These are phyloP conservation scores for Volucella zonaria DNA, from an alignment of 2,888 invertebrate species.

Conservation along the genomic window DNA sequence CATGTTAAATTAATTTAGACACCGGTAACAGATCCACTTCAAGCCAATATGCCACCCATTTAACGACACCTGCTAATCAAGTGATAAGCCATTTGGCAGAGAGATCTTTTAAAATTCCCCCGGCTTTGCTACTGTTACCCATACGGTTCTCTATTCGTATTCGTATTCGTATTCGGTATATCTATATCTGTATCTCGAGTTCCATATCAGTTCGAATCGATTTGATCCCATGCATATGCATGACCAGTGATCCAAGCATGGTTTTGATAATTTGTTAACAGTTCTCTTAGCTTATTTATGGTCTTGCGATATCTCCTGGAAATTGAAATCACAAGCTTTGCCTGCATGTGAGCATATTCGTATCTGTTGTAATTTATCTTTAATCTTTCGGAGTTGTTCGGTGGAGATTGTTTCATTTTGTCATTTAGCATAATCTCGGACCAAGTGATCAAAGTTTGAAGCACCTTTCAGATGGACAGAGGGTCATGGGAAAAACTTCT, in stretches of 20 bases:
- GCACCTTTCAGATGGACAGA: constrained; percentile 10
- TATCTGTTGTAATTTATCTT: constrained; percentile 34
- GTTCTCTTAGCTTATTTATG: constrained; percentile 48
- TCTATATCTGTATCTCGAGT: constrained; percentile 20
- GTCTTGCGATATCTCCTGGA: constrained; percentile 43
- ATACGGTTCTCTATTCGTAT: not conserved
- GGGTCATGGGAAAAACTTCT: constrained; percentile 59
- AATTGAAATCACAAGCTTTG: constrained; percentile 48
- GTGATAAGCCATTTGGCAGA: constrained; percentile 30
- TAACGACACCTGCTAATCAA: constrained; percentile 54
- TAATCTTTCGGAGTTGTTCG: not conserved
- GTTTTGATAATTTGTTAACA: constrained; percentile 58
- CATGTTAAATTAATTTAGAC: constrained; percentile 41
- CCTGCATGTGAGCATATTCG: constrained; percentile 47
- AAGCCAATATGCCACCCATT: constrained; percentile 33
- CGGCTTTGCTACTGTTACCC: constrained; percentile 27
- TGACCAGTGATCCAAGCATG: constrained; percentile 6
- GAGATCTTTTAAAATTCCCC: constrained; percentile 21
- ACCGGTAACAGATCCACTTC: constrained; percentile 9
- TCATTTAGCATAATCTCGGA: constrained; percentile 60
- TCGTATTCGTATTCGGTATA: not conserved
- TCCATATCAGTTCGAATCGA: not conserved
- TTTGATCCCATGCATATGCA: constrained; percentile 53
- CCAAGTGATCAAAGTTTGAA: constrained; percentile 8
- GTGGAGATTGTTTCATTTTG: constrained; percentile 51